Conservation (phyloP, 2,888 invertebrate species). For the Eretmocerus hayati region DNA sequence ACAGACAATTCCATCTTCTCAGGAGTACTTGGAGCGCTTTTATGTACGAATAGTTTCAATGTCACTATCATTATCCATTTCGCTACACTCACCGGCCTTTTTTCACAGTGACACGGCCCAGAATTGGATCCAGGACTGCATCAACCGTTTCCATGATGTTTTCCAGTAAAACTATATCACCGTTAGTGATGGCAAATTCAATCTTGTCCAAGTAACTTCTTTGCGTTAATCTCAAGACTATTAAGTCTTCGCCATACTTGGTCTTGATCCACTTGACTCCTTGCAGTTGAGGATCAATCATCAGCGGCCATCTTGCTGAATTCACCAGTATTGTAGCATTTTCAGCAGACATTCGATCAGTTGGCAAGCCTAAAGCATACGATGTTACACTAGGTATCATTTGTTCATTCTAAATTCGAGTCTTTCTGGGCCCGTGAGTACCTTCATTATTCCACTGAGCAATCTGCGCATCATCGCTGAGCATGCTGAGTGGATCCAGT, state of each 20-base stretch:
- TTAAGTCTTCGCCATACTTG: conserved; percentile 67
- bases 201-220: conserved; percentile 78
- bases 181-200: conserved; percentile 67
- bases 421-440: too few relatives aligned
- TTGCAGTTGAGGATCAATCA: conserved; percentile 91
- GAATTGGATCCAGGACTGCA: conserved; percentile 81
- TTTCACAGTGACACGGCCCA: conserved; percentile 81
- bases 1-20: too few relatives aligned
- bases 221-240: conserved; percentile 70
- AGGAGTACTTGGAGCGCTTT: too few relatives aligned
- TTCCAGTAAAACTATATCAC: conserved; percentile 74
- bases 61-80: too few relatives aligned
- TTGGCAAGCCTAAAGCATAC: conserved; percentile 75
- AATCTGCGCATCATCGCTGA: conserved; percentile 87
- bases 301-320: conserved; percentile 87
- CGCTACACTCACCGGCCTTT: conserved; percentile 59
- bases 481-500: conserved; percentile 74
- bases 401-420: too few relatives aligned
- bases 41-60: too few relatives aligned
- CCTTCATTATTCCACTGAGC: conserved; percentile 94
- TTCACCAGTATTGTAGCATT: conserved; percentile 88
- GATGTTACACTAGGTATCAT: too few relatives aligned
- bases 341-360: conserved; percentile 89
- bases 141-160: conserved; percentile 85
- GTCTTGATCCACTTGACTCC: conserved; percentile 93